Evolutionary conservation across 2,797 vertebrate species (phyloP).

Genomic region (Cebuella pygmaea): DNA sequence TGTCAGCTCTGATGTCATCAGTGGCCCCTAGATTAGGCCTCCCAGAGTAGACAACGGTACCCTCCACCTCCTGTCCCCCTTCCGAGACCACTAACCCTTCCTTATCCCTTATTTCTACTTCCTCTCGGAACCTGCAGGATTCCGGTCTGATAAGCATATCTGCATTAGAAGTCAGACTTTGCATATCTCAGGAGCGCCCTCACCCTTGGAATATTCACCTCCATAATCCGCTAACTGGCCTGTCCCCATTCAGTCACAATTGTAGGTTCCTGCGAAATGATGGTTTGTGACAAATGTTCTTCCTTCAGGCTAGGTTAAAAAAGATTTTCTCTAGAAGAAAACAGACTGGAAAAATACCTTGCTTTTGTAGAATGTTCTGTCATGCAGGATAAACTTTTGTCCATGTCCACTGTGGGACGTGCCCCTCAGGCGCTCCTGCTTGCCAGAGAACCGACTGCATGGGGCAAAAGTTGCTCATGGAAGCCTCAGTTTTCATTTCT

Average conservation of each 20-base stretch:
- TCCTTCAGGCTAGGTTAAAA: background rate
- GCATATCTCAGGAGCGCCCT: conserved; percentile 72
- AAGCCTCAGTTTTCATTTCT: background rate
- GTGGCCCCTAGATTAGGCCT: background rate
- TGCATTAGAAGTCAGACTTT: conserved; percentile 33
- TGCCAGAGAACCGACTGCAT: background rate
- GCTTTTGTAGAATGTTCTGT: conserved; percentile 55
- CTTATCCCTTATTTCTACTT: background rate
- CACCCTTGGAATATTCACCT: conserved; percentile 8
- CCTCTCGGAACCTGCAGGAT: conserved; percentile 36
- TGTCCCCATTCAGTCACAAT: background rate
- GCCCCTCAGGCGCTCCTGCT: background rate
- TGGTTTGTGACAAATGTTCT: conserved; percentile 21
- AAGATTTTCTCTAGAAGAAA: conserved; percentile 31
- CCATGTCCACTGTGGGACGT: background rate
- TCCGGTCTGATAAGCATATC: conserved; percentile 62
- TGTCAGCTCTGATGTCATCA: background rate
- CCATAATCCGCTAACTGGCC: background rate
- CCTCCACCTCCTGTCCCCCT: background rate
- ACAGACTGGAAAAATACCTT: background rate
- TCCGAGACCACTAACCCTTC: background rate
- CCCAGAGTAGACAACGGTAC: background rate
- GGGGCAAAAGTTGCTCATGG: background rate
- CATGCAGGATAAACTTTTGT: background rate
- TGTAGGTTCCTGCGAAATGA: background rate